Evolutionary conservation across 2,888 invertebrate genomes (phyloP), one percentile per base, ranked within the genome.

Genomic region (Hirtodrosophila duncani): DNA sequence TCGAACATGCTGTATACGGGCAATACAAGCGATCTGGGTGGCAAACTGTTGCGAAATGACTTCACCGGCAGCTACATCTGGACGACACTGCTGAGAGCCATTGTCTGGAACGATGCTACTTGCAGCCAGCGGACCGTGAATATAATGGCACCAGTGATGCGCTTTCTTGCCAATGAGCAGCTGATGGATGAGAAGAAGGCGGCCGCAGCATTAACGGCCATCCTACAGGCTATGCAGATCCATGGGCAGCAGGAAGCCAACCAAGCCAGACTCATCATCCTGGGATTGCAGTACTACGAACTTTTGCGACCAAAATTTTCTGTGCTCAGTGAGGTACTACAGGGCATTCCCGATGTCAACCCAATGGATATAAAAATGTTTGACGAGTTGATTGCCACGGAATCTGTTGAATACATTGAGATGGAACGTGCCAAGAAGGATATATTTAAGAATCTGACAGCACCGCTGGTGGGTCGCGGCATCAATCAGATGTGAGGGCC

Each of bases 171-270:
- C 24, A 85, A 88, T 1, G 91, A 91, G 71, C 89, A 89, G 71
- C 88, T 90, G 75, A 86, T 93, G 66, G 91, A 89, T 65, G 89
- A 89, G 60, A 91, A 90, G 60, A 90, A 92, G 85, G 93, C 93
- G 0, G 88, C 90, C 0, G 91, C 93, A 70, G 92, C 95, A 31
- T 92, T 96, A 86, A 91, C 91, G 0, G 91, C 93, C 1, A 91
- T 95, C 61, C 88, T 95, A 51, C 91, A 91, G 65, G 96, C 95
- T 33, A 89, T 97, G 57, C 93, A 95, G 62, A 88, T 92, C 56
- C 95, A 97, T 83, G 97, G 97, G 0, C 94, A 96, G 82, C 96
- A 97, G 84, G 97, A 97, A 77, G 92, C 93, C 7, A 94, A 94
- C 88, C 95, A 94, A 84, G 93, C 95, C 0, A 83, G 92, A 1